Evolutionary conservation across 2,113 vertebrate species (phyloP).

Genomic region (Lipotes vexillifer): DNA sequence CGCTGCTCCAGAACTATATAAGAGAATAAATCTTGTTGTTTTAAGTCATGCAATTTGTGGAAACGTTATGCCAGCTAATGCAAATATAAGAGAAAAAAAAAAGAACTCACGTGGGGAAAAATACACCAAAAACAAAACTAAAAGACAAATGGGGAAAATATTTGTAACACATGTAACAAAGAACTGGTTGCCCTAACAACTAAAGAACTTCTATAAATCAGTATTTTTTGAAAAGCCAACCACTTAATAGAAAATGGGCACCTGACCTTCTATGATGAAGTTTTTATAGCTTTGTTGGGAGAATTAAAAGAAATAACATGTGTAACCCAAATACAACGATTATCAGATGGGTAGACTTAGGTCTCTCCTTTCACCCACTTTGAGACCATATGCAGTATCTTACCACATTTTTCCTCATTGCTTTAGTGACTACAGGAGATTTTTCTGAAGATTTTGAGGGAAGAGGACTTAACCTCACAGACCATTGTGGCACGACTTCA

Average conservation of each 20-base stretch:
- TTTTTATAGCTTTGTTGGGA: background rate
- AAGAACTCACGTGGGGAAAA: background rate
- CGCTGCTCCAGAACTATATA: background rate
- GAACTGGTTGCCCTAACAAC: background rate
- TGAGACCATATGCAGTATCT: background rate
- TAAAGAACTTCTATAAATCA: background rate
- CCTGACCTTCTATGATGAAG: background rate
- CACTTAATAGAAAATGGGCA: background rate
- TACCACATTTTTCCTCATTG: background rate
- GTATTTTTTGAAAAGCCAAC: background rate
- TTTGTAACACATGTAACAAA: background rate
- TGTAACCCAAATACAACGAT: background rate
- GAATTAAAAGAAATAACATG: background rate
- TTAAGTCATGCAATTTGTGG: background rate
- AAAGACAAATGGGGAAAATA: background rate
- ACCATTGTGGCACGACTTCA: background rate
- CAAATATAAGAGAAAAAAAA: background rate
- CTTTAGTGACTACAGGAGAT: background rate
- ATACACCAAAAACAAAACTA: background rate
- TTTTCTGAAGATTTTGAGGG: background rate
- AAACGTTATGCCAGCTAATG: background rate
- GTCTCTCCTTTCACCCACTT: background rate
- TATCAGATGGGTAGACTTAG: background rate
- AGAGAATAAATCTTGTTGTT: background rate
- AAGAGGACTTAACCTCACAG: background rate